Base-by-base conservation (phyloP, 2,888 invertebrate genomes). In the Adineta ricciae region DNA sequence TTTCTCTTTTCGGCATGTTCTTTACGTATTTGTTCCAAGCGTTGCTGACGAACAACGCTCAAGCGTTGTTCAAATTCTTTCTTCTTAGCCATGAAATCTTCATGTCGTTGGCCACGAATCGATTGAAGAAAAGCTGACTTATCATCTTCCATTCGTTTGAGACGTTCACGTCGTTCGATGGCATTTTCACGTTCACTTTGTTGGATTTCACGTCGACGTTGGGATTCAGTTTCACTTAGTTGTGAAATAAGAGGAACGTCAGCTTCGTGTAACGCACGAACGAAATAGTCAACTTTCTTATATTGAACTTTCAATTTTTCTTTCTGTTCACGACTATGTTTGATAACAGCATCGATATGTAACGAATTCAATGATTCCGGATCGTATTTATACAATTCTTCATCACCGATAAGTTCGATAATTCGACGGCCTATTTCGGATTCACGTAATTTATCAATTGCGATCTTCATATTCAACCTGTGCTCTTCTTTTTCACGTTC, bases 221-320 rank as follows among this genome's bases (percentile, higher is more conserved):
- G 46, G 8, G n/a, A 36, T 14, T 86, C 84, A 3, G 56, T 36
- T 24, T 86, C 86, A 72, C 78, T 36, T 21, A 32, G 16, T 84
- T 83, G 84, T 24, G 46, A 16, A 11, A 86, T 24, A 27, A 86
- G 27, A 14, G 78, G 46, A 27, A 86, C 32, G 52, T 86, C 86
- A 14, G 56, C 64, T 72, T 86, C 86, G 72, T 86, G 86, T 19
- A 32, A 78, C 36, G 86, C 86, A 50, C 86, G 84, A 27, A 84
- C 56, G 83, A 86, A 83, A 86, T 82, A 84, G 41, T 86, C 86
- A 21, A 84, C 46, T 64, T 84, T 84, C 72, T 84, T 84, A 54
- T 54, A 73, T 83, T 86, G 84, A 52, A 82, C 36, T 54, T 84
- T 86, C 41, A 84, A 83, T 52, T 83, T 84, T 50, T 86, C 86